Evolutionary conservation across 2,888 invertebrate species (phyloP).

Genomic region (Diabrotica balteata): DNA sequence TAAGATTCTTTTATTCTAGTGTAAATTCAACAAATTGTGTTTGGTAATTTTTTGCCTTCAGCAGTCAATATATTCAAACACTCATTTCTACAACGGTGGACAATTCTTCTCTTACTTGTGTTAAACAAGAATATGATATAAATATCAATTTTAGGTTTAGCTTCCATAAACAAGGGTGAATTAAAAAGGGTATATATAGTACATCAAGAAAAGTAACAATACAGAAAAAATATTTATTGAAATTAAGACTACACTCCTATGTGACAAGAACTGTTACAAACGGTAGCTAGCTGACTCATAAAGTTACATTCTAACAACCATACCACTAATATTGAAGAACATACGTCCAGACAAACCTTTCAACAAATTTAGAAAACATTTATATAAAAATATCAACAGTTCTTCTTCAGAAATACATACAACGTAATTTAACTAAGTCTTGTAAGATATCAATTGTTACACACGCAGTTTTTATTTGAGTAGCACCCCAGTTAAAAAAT

Average conservation of each 20-base stretch:
- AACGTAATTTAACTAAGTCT: constrained; percentile 36
- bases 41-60: too few relatives aligned
- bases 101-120: too few relatives aligned
- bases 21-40: too few relatives aligned
- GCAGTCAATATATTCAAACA: too few relatives aligned
- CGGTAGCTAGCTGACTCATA: constrained; percentile 16
- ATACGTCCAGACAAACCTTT: constrained; percentile 27
- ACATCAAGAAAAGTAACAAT: not conserved
- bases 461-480: not conserved
- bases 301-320: constrained; percentile 28
- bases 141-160: too few relatives aligned
- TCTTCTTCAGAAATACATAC: constrained; percentile 32
- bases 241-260: constrained; percentile 20
- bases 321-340: constrained; percentile 21
- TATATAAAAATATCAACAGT: constrained; percentile 39
- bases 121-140: too few relatives aligned
- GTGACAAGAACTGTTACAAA: constrained; percentile 28
- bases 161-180: too few relatives aligned
- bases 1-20: too few relatives aligned
- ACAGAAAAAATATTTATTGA: constrained; percentile 20
- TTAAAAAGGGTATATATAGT: too few relatives aligned
- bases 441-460: constrained; percentile 18
- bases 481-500: too few relatives aligned
- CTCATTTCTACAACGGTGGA: too few relatives aligned
- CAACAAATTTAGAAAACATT: constrained; percentile 38